Conservation (phyloP, 1,140 invertebrate genomes). For the Caenorhabditis remanei region DNA sequence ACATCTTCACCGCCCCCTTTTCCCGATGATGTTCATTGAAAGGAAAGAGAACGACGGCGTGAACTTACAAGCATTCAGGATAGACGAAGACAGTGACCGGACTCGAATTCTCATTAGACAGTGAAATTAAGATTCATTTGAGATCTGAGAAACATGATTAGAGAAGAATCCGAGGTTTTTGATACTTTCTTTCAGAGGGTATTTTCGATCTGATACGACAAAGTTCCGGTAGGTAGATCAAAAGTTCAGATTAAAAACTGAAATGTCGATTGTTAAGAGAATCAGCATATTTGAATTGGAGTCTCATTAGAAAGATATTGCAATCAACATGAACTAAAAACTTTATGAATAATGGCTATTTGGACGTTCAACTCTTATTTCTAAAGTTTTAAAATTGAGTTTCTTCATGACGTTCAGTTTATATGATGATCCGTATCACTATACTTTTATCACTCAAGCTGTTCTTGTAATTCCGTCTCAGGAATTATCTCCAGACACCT, state of each 20-base stretch:
- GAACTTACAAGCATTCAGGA: not conserved
- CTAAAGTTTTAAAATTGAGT: no score
- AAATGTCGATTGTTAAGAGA: not conserved
- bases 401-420: no score
- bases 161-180: not conserved
- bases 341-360: no score
- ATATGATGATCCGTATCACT: no score
- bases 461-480: not conserved
- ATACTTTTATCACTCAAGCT: no score
- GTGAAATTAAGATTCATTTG: conserved; percentile 20
- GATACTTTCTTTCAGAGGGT: not conserved
- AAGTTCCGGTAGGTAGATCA: not conserved
- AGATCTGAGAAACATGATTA: conserved; percentile 3
- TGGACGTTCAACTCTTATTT: no score
- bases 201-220: not conserved
- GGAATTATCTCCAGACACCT: not conserved
- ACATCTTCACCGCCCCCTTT: conserved; percentile 33
- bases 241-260: not conserved
- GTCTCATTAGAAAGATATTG: no score
- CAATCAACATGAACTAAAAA: no score
- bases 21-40: conserved; percentile 35
- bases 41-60: not conserved
- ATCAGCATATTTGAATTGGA: not conserved
- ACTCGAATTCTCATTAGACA: not conserved
- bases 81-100: not conserved